Evolutionary conservation across 1,140 invertebrate species (phyloP).

Genomic region (Leptoteleia sp.): DNA sequence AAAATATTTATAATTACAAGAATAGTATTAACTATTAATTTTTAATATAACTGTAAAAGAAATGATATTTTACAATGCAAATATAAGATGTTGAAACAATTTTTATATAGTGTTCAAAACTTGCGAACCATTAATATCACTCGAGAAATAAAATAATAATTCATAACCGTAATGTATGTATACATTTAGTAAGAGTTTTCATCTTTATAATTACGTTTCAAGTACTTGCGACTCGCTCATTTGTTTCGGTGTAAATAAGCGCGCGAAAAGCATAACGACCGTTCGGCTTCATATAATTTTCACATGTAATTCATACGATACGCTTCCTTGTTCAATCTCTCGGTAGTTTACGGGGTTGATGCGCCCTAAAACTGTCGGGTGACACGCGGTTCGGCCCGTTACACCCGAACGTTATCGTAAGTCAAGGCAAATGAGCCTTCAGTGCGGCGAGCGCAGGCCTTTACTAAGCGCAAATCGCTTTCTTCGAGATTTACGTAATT

Average conservation of each 20-base stretch:
- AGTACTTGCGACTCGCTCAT: neutral
- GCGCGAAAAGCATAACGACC: conserved; percentile 33
- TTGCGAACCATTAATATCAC: too few species aligned
- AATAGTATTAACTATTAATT: too few species aligned
- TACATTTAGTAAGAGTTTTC: too few species aligned
- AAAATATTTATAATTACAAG: too few species aligned
- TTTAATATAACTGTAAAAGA: too few species aligned
- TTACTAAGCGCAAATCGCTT: conserved; percentile 25
- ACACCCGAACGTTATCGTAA: conserved; percentile 75
- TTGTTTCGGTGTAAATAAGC: conserved; percentile 28
- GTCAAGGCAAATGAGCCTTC: conserved; percentile 75
- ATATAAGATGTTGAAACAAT: too few species aligned
- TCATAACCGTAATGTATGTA: too few species aligned
- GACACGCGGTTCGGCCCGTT: conserved; percentile 74
- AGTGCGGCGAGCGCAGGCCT: conserved; percentile 35
- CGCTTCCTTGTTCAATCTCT: conserved; percentile 56
- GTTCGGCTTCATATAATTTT: conserved; percentile 55
- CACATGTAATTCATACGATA: conserved; percentile 61
- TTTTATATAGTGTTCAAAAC: too few species aligned
- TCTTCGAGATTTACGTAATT: conserved; percentile 65
- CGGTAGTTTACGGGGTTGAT: conserved; percentile 62
- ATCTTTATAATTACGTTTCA: neutral
- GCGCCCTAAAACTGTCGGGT: conserved; percentile 67
- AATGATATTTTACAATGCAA: too few species aligned
- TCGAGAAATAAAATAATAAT: too few species aligned